Conservation (phyloP, 1,140 invertebrate species). For the Geopemphigus sp. region DNA sequence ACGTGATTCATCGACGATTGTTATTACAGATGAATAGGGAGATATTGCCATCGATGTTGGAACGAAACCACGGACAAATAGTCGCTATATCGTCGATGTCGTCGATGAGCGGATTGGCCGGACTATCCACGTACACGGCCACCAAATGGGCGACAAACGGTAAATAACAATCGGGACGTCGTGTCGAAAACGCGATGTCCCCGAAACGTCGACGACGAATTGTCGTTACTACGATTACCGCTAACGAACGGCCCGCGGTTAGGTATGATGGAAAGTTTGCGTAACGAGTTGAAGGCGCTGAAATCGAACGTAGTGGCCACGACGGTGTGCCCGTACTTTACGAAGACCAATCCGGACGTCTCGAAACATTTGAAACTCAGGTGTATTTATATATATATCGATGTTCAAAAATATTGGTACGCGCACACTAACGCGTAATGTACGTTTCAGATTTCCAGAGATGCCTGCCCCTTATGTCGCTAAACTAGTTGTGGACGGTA, state of each 20-base stretch:
- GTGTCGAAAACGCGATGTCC: too few relatives aligned
- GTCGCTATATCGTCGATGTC: slow-evolving; percentile 92
- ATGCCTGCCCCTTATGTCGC: slow-evolving; percentile 25
- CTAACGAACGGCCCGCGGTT: too few relatives aligned
- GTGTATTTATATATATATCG: slow-evolving; percentile 14
- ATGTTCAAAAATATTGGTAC: background rate
- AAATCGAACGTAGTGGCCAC: slow-evolving; percentile 50
- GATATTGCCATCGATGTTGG: slow-evolving; percentile 21
- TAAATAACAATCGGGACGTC: too few relatives aligned
- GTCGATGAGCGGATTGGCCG: slow-evolving; percentile 55
- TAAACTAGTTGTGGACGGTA: slow-evolving; percentile 10
- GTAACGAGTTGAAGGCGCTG: slow-evolving; percentile 42
- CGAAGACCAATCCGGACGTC: slow-evolving; percentile 48
- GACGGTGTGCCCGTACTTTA: slow-evolving; percentile 51
- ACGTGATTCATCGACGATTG: too few relatives aligned
- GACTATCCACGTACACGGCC: slow-evolving; percentile 50
- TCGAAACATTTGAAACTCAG: slow-evolving; percentile 40
- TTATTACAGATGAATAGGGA: slow-evolving; percentile 41
- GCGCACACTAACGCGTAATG: background rate
- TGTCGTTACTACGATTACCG: too few relatives aligned
- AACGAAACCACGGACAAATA: slow-evolving; percentile 81
- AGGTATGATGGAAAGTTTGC: slow-evolving; percentile 52
- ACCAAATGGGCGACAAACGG: slow-evolving; percentile 49
- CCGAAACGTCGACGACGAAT: too few relatives aligned
- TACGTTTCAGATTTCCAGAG: slow-evolving; percentile 25